Conservation (phyloP, 1,140 invertebrate genomes). For the Microplitis mediator region DNA sequence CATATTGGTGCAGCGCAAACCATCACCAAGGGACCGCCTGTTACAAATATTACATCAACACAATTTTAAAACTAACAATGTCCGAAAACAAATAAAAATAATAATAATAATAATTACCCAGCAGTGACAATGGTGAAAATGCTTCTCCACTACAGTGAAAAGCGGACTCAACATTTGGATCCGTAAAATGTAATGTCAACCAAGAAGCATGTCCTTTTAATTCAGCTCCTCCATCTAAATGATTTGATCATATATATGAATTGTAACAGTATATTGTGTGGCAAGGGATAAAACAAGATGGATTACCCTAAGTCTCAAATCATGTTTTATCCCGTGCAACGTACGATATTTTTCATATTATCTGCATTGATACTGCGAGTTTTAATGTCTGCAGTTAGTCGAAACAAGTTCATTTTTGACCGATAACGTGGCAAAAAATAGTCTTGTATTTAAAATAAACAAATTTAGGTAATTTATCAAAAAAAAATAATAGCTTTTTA, state of each 20-base stretch:
- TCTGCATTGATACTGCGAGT: too few relatives aligned
- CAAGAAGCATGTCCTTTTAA: constrained; percentile 72
- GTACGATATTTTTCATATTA: too few relatives aligned
- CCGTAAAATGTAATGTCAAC: constrained; percentile 71
- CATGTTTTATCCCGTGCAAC: too few relatives aligned
- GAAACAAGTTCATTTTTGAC: too few relatives aligned
- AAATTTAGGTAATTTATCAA: too few relatives aligned
- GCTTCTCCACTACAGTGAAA: constrained; percentile 71
- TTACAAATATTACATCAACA: neutral
- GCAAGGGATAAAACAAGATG: too few relatives aligned
- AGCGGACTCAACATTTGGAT: constrained; percentile 68
- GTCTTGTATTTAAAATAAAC: too few relatives aligned
- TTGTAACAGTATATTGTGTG: too few relatives aligned
- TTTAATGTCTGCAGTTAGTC: too few relatives aligned
- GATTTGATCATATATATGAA: constrained; percentile 5
- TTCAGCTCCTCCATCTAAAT: constrained; percentile 56
- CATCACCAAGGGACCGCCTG: constrained; percentile 67
- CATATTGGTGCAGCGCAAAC: constrained; percentile 65
- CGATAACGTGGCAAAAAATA: too few relatives aligned
- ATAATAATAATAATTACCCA: constrained; percentile 44
- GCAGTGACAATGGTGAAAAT: constrained; percentile 68
- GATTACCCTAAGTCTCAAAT: too few relatives aligned
- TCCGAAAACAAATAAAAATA: neutral
- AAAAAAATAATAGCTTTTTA: too few relatives aligned
- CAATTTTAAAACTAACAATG: neutral